Evolutionary conservation across 2,888 invertebrate genomes (phyloP), one percentile per base, ranked within the genome.

Genomic region (Melanargia galathea): DNA sequence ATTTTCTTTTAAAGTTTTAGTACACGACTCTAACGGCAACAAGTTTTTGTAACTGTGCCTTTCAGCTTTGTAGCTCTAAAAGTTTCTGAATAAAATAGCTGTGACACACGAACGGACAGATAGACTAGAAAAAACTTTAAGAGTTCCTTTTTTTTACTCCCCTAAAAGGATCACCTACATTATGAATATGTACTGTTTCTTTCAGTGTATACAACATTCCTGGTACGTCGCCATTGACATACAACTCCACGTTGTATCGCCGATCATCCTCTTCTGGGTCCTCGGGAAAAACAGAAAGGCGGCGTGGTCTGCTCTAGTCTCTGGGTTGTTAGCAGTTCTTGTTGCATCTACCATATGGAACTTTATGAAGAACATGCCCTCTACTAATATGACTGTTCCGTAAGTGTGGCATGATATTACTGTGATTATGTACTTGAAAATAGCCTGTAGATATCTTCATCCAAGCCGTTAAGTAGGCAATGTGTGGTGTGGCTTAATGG

Each of bases 341-440:
- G 24, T 77, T 67, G 70, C 75, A 69, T 62, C 76, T 16, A 79
- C 84, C 0, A 62, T 71, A 7, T 83, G 84, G 65, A 82, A 84
- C 48, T 87, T 83, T 46, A 66, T 83, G 0, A 83, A 81, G 63
- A 69, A 86, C 49, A 85, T 88, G 61, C 81, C 81, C 0, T 70
- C 81, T n/a, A 73, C 74, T 0, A 76, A 77, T 65, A 63, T 74
- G 18, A 71, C 81, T 16, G 57, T 81, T 30, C 73, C 80, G 88
- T 85, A 80, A 79, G 87, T 84, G 62, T 62, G 2, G 20, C 22
- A 20, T 16, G 6, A 13, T 73, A 64, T 26, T 26, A 49, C 20
- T 45, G 56, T 30, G 51, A 64, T n/a, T 46, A 52, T 11, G 10
- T 35, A 20, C 2, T 18, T 30, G 4, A 22, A 20, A 1, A 18